Base-by-base conservation (phyloP, 2,113 vertebrate species). In the Crotalus helleri region DNA sequence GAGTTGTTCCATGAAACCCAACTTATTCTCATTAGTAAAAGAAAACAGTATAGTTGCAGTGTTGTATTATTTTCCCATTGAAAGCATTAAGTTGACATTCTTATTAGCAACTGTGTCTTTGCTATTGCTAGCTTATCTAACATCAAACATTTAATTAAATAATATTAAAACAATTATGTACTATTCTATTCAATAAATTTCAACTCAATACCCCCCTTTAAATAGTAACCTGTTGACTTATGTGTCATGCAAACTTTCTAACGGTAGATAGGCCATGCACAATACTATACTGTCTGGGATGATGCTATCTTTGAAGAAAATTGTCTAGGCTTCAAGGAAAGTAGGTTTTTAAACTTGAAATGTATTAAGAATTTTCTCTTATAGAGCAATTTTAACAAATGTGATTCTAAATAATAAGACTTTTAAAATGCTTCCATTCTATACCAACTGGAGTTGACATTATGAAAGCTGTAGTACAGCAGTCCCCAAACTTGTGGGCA, bases 81-180 rank as follows among this genome's bases (percentile, higher is more conserved):
- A 97, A 98, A 98, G 98, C 98, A 98, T 98, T 96, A 98, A 97
- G 97, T 97, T 97, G 96, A 98, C 95, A 97, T 54, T 97, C 94
- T 97, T 95, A 96, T 98, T 98, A 98, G 97, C 96, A 85, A 90
- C 8, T 57, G 87, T 95, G 92, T 95, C 93, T 94, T 94, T 93
- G 54, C 96, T 88, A 92, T 55, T 94, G 93, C 87, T 93, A 94
- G 87, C 55, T 93, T 94, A 92, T 93, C 95, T 95, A 95, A 59
- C 74, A 94, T 69, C 29, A 33, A 33, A 69, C 17, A 69, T 33
- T 69, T 33, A 69, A 33, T 33, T 69, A 69, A 69, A 69, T 69
- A 69, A 33, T 95, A 64, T 91, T 88, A 90, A 93, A 46, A 93
- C 90, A 89, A 92, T 94, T 85, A 91, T 26, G 55, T 61, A 88